Evolutionary conservation across 2,797 vertebrate genomes (phyloP).

Genomic region (Falco rusticolus): DNA sequence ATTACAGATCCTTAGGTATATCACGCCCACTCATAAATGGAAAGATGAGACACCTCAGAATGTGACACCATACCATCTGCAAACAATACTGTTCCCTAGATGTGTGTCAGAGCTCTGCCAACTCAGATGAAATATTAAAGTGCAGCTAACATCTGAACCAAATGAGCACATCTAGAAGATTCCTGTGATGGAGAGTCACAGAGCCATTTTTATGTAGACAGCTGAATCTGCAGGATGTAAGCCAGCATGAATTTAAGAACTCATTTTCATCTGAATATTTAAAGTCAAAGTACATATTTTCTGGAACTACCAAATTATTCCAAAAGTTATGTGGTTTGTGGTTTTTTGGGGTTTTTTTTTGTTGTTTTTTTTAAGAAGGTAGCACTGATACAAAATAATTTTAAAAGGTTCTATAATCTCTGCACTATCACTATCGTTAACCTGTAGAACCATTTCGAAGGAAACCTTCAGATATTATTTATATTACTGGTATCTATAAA

Average conservation of each 20-base stretch:
- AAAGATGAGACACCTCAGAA: not conserved
- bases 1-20: not conserved
- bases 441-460: not conserved
- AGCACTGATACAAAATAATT: not conserved
- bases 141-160: not conserved
- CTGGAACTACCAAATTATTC: not conserved
- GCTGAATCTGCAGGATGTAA: not conserved
- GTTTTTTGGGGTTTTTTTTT: not conserved
- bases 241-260: slow-evolving; percentile 2
- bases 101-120: not conserved
- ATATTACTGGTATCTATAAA: slow-evolving; percentile 18
- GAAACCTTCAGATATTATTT: slow-evolving; percentile 12
- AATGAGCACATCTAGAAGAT: not conserved
- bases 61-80: not conserved
- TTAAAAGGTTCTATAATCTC: not conserved
- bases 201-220: not conserved
- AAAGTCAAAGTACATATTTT: not conserved
- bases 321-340: not conserved
- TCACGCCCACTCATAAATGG: not conserved
- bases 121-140: not conserved
- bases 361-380: not conserved
- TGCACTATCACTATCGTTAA: not conserved
- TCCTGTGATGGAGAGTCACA: not conserved
- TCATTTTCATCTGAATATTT: not conserved
- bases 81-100: slow-evolving; percentile 5